These are phyloP conservation scores for Zophobas morio DNA, from an alignment of 1,140 invertebrate genomes.

Conservation along the genomic window DNA sequence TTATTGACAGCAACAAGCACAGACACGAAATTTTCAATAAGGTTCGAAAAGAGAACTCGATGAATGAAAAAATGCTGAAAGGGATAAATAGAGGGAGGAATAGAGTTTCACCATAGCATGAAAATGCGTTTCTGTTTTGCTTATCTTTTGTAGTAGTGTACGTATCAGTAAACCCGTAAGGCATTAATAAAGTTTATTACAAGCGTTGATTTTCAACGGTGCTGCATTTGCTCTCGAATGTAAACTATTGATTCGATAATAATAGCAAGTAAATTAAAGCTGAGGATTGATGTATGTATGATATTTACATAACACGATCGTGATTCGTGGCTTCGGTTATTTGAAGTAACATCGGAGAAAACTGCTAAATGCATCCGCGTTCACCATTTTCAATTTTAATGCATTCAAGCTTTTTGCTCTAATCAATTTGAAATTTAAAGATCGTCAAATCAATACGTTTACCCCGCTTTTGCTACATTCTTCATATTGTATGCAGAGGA, in stretches of 20 bases:
- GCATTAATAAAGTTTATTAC: not conserved
- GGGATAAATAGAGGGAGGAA: no score
- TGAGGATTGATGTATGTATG: slow-evolving; percentile 8
- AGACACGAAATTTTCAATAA: no score
- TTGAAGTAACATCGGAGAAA: not conserved
- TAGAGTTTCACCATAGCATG: no score
- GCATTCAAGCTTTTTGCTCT: not conserved
- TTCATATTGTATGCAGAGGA: slow-evolving; percentile 26
- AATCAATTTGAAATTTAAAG: slow-evolving; percentile 19
- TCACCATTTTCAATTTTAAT: slow-evolving; percentile 1
- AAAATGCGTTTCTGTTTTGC: no score
- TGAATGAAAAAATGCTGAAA: no score
- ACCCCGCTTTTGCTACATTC: slow-evolving; percentile 9
- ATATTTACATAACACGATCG: slow-evolving; percentile 21
- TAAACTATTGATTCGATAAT: slow-evolving; percentile 18
- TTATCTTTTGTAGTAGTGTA: no score
- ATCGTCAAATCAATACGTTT: slow-evolving; percentile 1
- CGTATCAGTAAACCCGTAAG: not conserved
- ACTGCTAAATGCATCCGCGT: not conserved
- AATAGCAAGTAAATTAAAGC: slow-evolving; percentile 11
- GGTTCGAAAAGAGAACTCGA: no score
- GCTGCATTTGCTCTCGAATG: not conserved
- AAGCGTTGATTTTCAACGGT: not conserved
- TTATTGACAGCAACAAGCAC: no score
- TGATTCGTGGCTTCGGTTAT: not conserved